phyloP scores from a whole-genome alignment of 2,888 invertebrate species.

The Iselma pallidipennis region DNA sequence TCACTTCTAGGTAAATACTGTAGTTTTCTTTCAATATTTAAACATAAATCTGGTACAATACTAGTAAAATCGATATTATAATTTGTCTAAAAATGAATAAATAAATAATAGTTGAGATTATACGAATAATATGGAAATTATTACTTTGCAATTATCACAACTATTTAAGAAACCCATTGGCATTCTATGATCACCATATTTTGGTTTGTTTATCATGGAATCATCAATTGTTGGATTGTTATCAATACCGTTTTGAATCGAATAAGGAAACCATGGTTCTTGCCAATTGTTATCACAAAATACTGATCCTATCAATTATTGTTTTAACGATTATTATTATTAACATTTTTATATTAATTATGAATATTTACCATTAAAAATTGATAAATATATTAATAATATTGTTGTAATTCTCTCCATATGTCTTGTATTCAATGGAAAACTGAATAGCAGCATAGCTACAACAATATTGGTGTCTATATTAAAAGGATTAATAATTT shows the following conservation, averaged over 20 bases:
- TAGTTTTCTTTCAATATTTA: constrained; percentile 52
- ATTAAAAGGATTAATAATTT: no score
- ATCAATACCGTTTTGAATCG: neutral
- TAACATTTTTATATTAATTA: no score
- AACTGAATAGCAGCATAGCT: no score
- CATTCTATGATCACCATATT: constrained; percentile 54
- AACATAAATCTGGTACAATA: constrained; percentile 65
- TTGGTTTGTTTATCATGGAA: constrained; percentile 13
- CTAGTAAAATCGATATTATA: constrained; percentile 67
- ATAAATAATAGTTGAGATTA: constrained; percentile 23
- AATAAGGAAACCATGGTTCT: neutral
- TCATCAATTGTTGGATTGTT: neutral
- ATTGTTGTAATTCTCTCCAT: neutral
- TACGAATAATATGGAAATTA: constrained; percentile 35
- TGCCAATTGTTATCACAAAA: neutral
- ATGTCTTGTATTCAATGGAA: no score
- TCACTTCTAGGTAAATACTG: constrained; percentile 57
- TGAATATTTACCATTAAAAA: neutral
- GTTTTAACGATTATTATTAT: neutral
- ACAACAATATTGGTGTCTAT: no score
- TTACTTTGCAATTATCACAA: constrained; percentile 73
- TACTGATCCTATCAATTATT: neutral
- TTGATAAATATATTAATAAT: neutral
- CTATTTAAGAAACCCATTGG: constrained; percentile 61
- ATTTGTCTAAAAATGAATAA: constrained; percentile 64